A percentile compares a stretch with the other conserved stretches of the same genome.
These are phyloP conservation scores for Lepidochrysops patricia DNA, from an alignment of 2,888 invertebrate genomes.

Conservation along the genomic window DNA sequence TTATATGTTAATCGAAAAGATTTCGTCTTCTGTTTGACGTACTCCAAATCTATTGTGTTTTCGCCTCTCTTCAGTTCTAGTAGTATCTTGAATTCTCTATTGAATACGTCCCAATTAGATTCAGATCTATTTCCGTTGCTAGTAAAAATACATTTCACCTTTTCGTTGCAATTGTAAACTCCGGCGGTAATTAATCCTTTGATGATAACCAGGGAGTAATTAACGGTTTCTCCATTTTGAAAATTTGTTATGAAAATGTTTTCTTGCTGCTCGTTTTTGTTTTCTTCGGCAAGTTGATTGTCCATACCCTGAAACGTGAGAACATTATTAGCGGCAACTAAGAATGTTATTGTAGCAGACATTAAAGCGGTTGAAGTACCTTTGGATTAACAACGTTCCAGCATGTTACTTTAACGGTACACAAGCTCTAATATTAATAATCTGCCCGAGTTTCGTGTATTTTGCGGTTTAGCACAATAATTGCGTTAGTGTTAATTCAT, in stretches of 20 bases:
- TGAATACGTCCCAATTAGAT: conserved; percentile 76
- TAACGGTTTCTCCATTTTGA: conserved; percentile 74
- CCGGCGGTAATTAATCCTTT: conserved; percentile 74
- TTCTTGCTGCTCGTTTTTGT: conserved; percentile 58
- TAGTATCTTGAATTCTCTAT: conserved; percentile 81
- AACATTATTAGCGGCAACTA: background rate
- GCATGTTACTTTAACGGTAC: background rate
- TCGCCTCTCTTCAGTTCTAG: conserved; percentile 76
- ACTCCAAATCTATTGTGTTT: conserved; percentile 77
- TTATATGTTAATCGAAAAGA: conserved; percentile 71
- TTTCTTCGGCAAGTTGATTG: conserved; percentile 58
- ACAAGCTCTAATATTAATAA: background rate
- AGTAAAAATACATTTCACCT: conserved; percentile 55
- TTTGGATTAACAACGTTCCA: background rate
- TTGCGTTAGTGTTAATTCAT: conserved; percentile 12
- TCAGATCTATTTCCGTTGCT: conserved; percentile 50
- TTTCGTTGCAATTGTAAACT: conserved; percentile 54
- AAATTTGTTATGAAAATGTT: conserved; percentile 74
- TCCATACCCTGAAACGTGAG: conserved; percentile 59
- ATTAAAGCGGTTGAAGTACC: background rate
- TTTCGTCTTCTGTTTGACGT: conserved; percentile 57
- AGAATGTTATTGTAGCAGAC: background rate
- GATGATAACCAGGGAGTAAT: conserved; percentile 76
- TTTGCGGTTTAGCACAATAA: conserved; percentile 22
- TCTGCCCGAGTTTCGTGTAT: background rate